Percentiles rank a stretch among this genome's conserved stretches.
phyloP scores from a whole-genome alignment of 2,113 vertebrate genomes.

The Brachypteracias leptosomus region DNA sequence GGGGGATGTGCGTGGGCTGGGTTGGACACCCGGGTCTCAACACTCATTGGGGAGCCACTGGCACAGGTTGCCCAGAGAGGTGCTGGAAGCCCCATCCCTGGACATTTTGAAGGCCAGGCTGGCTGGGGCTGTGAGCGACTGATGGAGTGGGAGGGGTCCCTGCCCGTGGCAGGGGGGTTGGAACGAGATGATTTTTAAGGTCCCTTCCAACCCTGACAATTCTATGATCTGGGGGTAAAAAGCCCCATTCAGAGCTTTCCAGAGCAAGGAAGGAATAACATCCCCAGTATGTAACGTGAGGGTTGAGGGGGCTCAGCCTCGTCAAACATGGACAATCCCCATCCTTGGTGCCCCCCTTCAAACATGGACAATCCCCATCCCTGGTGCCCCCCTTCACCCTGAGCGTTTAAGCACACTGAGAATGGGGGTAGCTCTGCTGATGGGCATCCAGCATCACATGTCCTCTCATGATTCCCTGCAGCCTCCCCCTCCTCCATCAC shows the following conservation, averaged over 20 bases:
- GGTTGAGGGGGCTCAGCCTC: not conserved
- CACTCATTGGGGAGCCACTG: too few species aligned
- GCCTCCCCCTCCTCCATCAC: constrained; percentile 96
- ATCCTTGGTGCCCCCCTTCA: not conserved
- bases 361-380: rapidly evolving
- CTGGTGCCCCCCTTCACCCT: not conserved
- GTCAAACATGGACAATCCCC: rapidly evolving
- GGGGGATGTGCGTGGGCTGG: not conserved
- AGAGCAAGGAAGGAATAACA: not conserved
- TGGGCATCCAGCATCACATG: not conserved
- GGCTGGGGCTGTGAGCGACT: too few species aligned
- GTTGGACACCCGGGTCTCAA: not conserved
- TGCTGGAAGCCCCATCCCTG: too few species aligned
- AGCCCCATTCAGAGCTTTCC: not conserved
- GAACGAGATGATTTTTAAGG: too few species aligned
- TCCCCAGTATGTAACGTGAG: not conserved
- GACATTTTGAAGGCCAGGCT: too few species aligned
- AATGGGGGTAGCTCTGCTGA: not conserved
- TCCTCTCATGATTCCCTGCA: constrained; percentile 23
- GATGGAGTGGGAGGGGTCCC: too few species aligned
- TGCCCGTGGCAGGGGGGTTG: too few species aligned
- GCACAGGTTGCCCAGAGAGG: too few species aligned
- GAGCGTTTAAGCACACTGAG: not conserved
- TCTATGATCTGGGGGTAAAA: not conserved
- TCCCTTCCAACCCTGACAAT: too few species aligned